Conservation (phyloP, 2,797 vertebrate species). For the Cossypha niveicapilla region DNA sequence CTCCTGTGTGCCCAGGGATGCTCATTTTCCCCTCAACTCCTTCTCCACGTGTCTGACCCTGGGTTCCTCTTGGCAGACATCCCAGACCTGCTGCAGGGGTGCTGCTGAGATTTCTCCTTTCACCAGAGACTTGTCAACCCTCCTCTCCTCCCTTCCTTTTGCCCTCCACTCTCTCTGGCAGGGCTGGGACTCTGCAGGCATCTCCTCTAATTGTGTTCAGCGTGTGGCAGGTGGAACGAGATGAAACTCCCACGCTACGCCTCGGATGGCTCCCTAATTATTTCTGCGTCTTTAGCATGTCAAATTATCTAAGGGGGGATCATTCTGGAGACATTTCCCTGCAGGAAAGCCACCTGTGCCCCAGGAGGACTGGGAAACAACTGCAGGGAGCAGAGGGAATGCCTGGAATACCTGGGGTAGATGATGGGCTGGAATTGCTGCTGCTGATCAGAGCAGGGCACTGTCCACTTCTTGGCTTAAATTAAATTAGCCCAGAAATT, state of each 20-base stretch:
- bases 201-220: background rate
- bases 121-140: background rate
- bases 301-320: background rate
- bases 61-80: background rate
- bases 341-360: background rate
- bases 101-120: background rate
- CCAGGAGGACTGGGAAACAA: background rate
- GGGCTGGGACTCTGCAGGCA: background rate
- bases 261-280: conserved; percentile 38
- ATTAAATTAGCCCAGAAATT: conserved; percentile 14
- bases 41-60: background rate
- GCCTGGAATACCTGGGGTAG: background rate
- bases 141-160: background rate
- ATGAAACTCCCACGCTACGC: background rate
- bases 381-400: background rate
- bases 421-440: background rate
- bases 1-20: background rate
- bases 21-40: background rate
- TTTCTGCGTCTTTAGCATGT: background rate
- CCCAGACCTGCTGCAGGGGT: background rate
- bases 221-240: conserved; percentile 31
- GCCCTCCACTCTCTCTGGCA: background rate
- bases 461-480: background rate
- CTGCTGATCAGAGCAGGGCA: background rate
- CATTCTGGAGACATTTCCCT: background rate